Conservation (phyloP, 2,888 invertebrate genomes). For the Danaus chrysippus region DNA sequence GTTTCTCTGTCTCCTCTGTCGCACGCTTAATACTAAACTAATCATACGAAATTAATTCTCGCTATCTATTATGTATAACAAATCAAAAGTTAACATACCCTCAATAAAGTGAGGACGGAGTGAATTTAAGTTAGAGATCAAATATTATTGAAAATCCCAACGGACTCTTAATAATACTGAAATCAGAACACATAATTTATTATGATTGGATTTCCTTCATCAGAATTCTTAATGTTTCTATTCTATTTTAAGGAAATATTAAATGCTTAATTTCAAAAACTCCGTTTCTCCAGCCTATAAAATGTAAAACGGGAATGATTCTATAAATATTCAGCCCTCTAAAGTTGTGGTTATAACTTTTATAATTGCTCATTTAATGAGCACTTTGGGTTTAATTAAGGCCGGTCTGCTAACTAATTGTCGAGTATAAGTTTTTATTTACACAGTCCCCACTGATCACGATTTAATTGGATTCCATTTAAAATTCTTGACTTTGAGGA, state of each 20-base stretch:
- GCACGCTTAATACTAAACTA: neutral
- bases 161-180: neutral
- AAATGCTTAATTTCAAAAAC: no score
- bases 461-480: neutral
- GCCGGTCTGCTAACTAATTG: conserved; percentile 23
- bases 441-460: conserved; percentile 9
- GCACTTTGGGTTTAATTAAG: conserved; percentile 28
- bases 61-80: neutral
- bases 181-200: neutral
- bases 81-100: neutral
- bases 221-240: neutral
- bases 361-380: conserved; percentile 31
- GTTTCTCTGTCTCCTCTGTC: neutral
- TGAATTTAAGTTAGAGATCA: neutral
- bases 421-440: conserved; percentile 19
- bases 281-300: no score
- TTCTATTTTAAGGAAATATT: no score
- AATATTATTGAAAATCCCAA: neutral
- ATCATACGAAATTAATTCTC: conserved; percentile 5
- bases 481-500: neutral
- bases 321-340: conserved; percentile 17
- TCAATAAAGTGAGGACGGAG: neutral
- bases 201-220: neutral
- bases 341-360: conserved; percentile 27
- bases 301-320: conserved; percentile 13